Evolutionary conservation across 2,888 invertebrate genomes (phyloP), one percentile per base, ranked within the genome.

Genomic region (Limnephilus marmoratus): DNA sequence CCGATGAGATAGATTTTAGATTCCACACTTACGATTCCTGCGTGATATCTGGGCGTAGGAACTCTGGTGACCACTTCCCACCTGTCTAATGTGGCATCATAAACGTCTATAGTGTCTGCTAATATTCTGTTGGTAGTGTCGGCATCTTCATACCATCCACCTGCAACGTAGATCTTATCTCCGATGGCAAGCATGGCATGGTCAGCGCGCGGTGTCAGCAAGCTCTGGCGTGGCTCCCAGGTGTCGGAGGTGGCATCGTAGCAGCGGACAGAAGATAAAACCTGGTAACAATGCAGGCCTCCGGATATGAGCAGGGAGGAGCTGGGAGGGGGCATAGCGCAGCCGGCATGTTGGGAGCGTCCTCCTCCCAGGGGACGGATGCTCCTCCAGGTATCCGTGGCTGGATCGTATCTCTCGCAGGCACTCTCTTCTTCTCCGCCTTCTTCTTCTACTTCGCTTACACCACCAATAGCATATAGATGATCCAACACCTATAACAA

Each of bases 1-100:
- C 97, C 98, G 93, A 97, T 97, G 94, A 97, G 97, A 94, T 97
- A 97, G 85, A 98, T 96, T 94, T 96, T 96, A 34, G 96, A 95
- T 53, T 96, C 96, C 31, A 97, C 96, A 37, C 97, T 96, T 11
- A 97, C 97, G 90, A 97, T 97, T 3, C 97, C 97, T 0, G 97
- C 97, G 94, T 97, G 97, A 94, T 97, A 97, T 90, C 97, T 95
- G 1, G 97, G 97, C 0, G 97, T 97, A 3, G 97, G 97, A 90
- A 97, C 96, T 90, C 95, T 95, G 0, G 97, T 97, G 83, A 97
- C 96, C 31, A 96, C 95, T 92, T 95, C 95, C 97, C 97, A 97
- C 3, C 95, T 94, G 94, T 97, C 96, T 12, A 95, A 95, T 15
- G 95, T 94, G 0, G 96, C 95, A 94, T 97, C 96, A 94, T 97